phyloP scores from a whole-genome alignment of 1,140 invertebrate genomes.

The Epicauta chinensis region DNA sequence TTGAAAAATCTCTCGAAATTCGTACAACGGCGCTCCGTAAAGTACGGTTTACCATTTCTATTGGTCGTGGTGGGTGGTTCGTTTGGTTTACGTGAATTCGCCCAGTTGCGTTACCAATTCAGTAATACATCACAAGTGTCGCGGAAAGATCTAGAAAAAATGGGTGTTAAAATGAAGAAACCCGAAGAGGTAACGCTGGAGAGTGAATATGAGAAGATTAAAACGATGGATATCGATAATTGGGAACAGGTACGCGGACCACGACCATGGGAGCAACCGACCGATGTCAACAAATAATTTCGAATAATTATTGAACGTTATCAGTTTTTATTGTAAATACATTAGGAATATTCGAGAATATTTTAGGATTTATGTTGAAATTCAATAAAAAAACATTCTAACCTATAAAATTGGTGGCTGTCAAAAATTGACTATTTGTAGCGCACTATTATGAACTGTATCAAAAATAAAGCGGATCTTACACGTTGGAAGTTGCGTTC shows the following conservation, averaged over 20 bases:
- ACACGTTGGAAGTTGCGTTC: not conserved
- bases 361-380: no score
- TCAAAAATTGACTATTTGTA: no score
- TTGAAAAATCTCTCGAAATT: no score
- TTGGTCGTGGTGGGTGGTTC: conserved; percentile 61
- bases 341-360: no score
- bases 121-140: conserved; percentile 52
- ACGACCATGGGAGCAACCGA: conserved; percentile 63
- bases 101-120: conserved; percentile 61
- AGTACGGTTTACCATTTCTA: conserved; percentile 61
- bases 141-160: conserved; percentile 55
- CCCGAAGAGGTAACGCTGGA: conserved; percentile 62
- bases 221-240: conserved; percentile 64
- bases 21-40: conserved; percentile 34
- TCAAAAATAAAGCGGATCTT: no score
- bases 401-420: no score
- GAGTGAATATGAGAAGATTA: conserved; percentile 63
- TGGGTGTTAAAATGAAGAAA: conserved; percentile 60
- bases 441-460: no score
- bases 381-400: no score
- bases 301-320: no score
- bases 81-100: conserved; percentile 63
- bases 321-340: no score
- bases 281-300: no score
- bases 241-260: conserved; percentile 76